phyloP scores from a whole-genome alignment of 2,888 invertebrate species.

The Dryocosmus kuriphilus region DNA sequence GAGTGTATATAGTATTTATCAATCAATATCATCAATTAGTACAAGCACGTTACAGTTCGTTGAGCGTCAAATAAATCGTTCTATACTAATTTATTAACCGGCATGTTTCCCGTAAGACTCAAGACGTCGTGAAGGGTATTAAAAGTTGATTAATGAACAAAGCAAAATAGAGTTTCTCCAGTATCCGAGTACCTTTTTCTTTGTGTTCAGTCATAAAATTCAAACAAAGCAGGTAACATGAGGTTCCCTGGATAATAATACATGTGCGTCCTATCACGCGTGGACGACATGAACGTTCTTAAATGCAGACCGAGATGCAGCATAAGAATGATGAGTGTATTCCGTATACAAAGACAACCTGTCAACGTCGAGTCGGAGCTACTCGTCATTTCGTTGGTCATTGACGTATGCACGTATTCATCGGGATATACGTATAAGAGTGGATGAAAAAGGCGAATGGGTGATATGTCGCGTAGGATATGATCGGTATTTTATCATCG shows the following conservation, averaged over 20 bases:
- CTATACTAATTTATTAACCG: background rate
- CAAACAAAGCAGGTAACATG: conserved; percentile 42
- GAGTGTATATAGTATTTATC: no score
- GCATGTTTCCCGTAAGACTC: background rate
- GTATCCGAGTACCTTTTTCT: conserved; percentile 5
- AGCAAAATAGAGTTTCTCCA: background rate
- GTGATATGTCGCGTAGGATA: conserved; percentile 51
- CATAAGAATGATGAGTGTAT: conserved; percentile 56
- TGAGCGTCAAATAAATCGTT: background rate
- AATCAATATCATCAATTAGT: no score
- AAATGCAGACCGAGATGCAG: no score
- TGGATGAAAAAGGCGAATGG: conserved; percentile 55
- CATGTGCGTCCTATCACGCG: background rate
- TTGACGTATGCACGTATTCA: conserved; percentile 52
- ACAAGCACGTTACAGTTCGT: background rate
- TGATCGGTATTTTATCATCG: conserved; percentile 64
- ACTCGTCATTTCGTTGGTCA: conserved; percentile 63
- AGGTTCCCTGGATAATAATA: background rate
- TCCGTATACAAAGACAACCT: conserved; percentile 55
- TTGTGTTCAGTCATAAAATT: conserved; percentile 21
- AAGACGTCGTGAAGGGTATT: background rate
- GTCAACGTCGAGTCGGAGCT: conserved; percentile 60
- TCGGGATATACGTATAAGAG: background rate
- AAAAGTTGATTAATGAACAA: background rate
- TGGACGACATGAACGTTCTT: conserved; percentile 10